A percentile compares a stretch with the other conserved stretches of the same genome.
phyloP scores from a whole-genome alignment of 2,113 vertebrate species.

The Octodon degus region DNA sequence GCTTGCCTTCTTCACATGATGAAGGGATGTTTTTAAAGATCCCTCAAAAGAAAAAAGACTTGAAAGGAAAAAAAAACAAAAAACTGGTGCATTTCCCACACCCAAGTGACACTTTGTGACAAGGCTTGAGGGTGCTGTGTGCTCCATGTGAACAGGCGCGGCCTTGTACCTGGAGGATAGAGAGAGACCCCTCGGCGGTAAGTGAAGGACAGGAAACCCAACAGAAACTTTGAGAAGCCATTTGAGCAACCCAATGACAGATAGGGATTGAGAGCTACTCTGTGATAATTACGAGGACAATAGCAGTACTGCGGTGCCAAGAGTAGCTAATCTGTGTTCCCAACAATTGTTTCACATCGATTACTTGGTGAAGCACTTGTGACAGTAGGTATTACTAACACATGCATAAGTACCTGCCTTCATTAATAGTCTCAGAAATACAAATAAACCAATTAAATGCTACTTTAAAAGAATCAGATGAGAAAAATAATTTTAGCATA shows the following conservation, averaged over 20 bases:
- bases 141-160: not conserved
- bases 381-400: not conserved
- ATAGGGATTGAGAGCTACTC: not conserved
- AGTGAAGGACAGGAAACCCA: not conserved
- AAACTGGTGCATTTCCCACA: not conserved
- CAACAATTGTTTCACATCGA: not conserved
- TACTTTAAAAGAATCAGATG: not conserved
- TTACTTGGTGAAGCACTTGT: not conserved
- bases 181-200: not conserved
- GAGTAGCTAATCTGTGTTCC: not conserved
- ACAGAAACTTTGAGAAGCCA: not conserved
- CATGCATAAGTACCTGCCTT: not conserved
- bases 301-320: not conserved
- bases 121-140: not conserved
- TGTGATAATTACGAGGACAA: not conserved
- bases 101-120: not conserved
- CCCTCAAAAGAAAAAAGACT: not conserved
- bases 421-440: not conserved
- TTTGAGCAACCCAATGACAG: not conserved
- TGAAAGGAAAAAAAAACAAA: not conserved
- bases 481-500: not conserved
- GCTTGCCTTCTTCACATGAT: not conserved
- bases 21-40: conserved; percentile 10
- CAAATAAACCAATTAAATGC: not conserved
- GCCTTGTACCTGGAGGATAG: not conserved